A percentile compares a stretch with the other conserved stretches of the same genome.
Evolutionary conservation across 2,888 invertebrate species (phyloP).

Genomic region (Digitonthophagus gazella): DNA sequence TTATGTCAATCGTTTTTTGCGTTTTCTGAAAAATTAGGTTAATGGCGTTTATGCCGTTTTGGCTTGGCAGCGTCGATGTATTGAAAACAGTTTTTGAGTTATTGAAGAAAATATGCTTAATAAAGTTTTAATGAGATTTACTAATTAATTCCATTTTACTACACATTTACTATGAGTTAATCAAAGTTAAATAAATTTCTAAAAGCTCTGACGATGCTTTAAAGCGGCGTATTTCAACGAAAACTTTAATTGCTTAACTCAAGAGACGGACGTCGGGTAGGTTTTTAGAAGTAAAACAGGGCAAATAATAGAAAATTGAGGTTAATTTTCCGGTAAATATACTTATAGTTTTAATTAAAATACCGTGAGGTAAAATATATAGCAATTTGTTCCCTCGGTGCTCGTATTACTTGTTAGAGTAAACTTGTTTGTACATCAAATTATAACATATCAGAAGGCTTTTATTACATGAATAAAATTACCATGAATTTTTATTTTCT

Average conservation of each 20-base stretch:
- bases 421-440: too few relatives aligned
- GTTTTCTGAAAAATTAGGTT: too few relatives aligned
- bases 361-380: not conserved
- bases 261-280: too few relatives aligned
- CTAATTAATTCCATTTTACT: not conserved
- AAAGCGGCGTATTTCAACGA: not conserved
- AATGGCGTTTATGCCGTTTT: too few relatives aligned
- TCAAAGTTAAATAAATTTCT: not conserved
- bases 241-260: not conserved
- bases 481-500: too few relatives aligned
- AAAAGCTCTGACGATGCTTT: not conserved
- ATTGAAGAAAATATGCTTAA: not conserved
- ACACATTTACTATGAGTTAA: not conserved
- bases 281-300: not conserved
- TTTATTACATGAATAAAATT: too few relatives aligned
- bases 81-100: too few relatives aligned
- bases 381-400: not conserved
- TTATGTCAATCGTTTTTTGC: too few relatives aligned
- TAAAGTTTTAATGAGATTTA: not conserved
- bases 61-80: too few relatives aligned
- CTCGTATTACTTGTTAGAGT: too few relatives aligned
- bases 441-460: too few relatives aligned
- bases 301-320: not conserved
- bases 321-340: not conserved
- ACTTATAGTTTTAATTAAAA: not conserved